phyloP scores from a whole-genome alignment of 2,113 vertebrate species.

The Nesogale talazaci region DNA sequence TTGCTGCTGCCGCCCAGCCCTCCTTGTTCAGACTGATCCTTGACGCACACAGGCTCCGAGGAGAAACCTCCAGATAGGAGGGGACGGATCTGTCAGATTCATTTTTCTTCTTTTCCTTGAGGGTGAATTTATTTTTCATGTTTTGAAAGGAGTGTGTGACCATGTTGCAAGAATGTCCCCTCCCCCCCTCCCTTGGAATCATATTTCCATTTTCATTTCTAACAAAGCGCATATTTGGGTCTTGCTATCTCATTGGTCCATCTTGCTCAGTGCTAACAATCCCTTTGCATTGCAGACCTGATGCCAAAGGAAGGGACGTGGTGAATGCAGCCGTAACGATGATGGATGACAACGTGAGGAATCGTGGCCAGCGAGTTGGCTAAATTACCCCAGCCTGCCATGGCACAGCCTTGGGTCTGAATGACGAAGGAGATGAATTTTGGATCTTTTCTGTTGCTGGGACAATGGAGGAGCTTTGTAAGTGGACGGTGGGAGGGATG shows the following conservation, averaged over 20 bases:
- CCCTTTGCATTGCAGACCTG: conserved; percentile 51
- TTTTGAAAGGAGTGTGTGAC: conserved; percentile 69
- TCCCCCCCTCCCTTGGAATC: conserved; percentile 47
- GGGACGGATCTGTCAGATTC: conserved; percentile 67
- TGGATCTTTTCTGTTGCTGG: conserved; percentile 45
- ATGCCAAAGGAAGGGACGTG: conserved; percentile 33
- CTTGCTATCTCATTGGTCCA: conserved; percentile 43
- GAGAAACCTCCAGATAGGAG: conserved; percentile 55
- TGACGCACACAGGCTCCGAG: conserved; percentile 53
- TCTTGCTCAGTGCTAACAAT: conserved; percentile 49
- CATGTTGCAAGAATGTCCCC: not conserved
- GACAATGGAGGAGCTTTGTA: conserved; percentile 48
- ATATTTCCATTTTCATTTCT: conserved; percentile 61
- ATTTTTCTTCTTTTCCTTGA: conserved; percentile 77
- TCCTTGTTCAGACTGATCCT: conserved; percentile 25
- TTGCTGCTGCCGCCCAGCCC: not conserved
- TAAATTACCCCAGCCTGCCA: not conserved
- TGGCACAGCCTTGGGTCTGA: conserved; percentile 31
- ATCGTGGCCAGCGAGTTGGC: not conserved
- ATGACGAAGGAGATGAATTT: conserved; percentile 47
- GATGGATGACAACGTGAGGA: conserved; percentile 56
- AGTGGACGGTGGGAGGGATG: not conserved
- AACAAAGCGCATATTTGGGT: conserved; percentile 63
- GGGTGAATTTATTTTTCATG: conserved; percentile 74
- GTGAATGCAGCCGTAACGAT: conserved; percentile 56